Evolutionary conservation across 2,113 vertebrate genomes (phyloP), one percentile per base, ranked within the genome.

Genomic region (Entelurus aequoreus): DNA sequence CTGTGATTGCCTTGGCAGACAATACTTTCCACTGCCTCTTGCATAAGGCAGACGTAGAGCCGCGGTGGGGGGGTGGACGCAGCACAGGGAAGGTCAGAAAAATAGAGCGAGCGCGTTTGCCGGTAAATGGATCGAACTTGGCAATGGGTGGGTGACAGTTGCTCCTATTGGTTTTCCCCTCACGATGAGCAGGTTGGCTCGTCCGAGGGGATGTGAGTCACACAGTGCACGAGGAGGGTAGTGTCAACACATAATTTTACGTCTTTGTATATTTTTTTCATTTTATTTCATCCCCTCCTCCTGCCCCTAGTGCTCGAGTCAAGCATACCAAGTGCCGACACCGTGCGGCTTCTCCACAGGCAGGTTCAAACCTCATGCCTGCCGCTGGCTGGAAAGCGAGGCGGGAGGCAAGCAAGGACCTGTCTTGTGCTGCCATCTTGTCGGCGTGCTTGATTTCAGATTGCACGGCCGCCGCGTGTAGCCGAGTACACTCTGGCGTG

Each of bases 321-420:
- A 15, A 16, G 49, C 8, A 8, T 16, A 12, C 16, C 28, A 38
- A 8, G 10, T 49, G 67, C 63, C 60, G 62, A 58, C 54, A 14
- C 51, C 74, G 62, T 42, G 64, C 65, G 63, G 70, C 66, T 71
- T 76, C 79, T 68, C 74, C 72, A 64, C 79, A 75, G 87, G 81
- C 87, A 83, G 77, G 84, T 88, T 86, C 62, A 80, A 77, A 84
- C 79, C 77, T 72, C 55, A 44, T 67, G 74, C 74, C 49, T 66
- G 79, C 81, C 80, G 68, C 84, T 72, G 68, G 70, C 63, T 77
- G 72, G 57, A 63, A 28, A 78, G 67, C 52, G 60, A 71, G 73
- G 63, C 51, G 15, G 54, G 76, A 72, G 87, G 77, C 90, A 90
- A 77, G 90, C 79, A 82, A 81, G 78, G 83, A 88, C 90, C 80